These are phyloP conservation scores for Pterocles gutturalis DNA, from an alignment of 2,113 vertebrate species.

Conservation along the genomic window DNA sequence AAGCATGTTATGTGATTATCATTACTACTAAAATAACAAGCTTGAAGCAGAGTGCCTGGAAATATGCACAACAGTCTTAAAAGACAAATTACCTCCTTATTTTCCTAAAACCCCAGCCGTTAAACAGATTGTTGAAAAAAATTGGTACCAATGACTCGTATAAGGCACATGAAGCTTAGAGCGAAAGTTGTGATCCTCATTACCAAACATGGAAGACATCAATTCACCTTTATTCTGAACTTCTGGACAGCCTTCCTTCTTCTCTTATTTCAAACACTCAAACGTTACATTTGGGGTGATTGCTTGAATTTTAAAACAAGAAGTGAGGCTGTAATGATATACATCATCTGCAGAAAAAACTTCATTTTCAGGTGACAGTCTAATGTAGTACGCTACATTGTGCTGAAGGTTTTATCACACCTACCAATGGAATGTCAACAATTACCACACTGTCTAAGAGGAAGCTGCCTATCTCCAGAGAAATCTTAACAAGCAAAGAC, in stretches of 20 bases:
- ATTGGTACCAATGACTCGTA: not conserved
- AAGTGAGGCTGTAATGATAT: not conserved
- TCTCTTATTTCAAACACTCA: not conserved
- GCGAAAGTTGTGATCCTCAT: not conserved
- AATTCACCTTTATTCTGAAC: not conserved
- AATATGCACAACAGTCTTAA: not conserved
- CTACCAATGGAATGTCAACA: constrained; percentile 10
- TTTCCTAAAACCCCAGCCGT: not conserved
- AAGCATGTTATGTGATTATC: not conserved
- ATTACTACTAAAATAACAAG: constrained; percentile 29
- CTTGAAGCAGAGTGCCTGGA: not conserved
- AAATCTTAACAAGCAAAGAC: constrained; percentile 18
- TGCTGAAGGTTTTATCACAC: not conserved
- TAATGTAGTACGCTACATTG: not conserved
- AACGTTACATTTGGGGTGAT: not conserved
- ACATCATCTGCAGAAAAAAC: not conserved
- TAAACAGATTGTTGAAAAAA: not conserved
- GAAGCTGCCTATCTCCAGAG: not conserved
- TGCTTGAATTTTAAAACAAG: not conserved
- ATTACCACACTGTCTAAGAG: not conserved
- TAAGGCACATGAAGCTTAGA: not conserved
- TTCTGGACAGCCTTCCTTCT: not conserved
- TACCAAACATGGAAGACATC: not conserved
- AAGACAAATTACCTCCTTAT: not conserved
- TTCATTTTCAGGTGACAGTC: not conserved